Evolutionary conservation across 2,797 vertebrate species (phyloP).

Genomic region (Rachycentron canadum): DNA sequence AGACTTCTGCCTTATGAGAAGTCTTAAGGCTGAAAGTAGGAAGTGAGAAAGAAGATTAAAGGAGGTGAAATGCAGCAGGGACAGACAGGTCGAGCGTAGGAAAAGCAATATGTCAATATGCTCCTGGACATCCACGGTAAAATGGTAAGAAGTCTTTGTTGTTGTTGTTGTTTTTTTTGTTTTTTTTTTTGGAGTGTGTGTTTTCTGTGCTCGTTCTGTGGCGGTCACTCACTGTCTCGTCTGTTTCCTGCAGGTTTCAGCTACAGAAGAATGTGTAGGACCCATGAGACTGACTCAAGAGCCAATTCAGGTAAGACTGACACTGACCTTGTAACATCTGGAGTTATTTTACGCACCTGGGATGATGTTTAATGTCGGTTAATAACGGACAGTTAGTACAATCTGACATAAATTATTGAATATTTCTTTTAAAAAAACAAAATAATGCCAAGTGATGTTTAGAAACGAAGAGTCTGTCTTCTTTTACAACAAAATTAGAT

Average conservation of each 20-base stretch:
- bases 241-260: constrained; percentile 86
- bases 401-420: neutral
- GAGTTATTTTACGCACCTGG: neutral
- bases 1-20: constrained; percentile 6
- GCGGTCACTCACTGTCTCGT: constrained; percentile 20
- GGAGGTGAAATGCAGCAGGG: constrained; percentile 4
- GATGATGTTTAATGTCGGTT: neutral
- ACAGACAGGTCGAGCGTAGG: constrained; percentile 12
- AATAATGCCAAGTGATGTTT: neutral
- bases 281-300: constrained; percentile 96
- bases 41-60: constrained; percentile 2
- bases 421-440: neutral
- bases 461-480: neutral
- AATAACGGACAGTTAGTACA: neutral
- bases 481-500: too few relatives aligned
- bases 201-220: constrained; percentile 14
- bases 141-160: constrained; percentile 66
- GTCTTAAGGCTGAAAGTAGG: constrained; percentile 9
- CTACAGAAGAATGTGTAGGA: constrained; percentile 92
- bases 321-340: neutral
- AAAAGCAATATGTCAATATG: constrained; percentile 68
- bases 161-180: neutral
- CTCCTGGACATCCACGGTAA: constrained; percentile 78
- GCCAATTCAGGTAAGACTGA: constrained; percentile 90
- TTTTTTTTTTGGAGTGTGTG: neutral